Evolutionary conservation across 2,888 invertebrate species (phyloP).

Genomic region (Acheta domesticus): DNA sequence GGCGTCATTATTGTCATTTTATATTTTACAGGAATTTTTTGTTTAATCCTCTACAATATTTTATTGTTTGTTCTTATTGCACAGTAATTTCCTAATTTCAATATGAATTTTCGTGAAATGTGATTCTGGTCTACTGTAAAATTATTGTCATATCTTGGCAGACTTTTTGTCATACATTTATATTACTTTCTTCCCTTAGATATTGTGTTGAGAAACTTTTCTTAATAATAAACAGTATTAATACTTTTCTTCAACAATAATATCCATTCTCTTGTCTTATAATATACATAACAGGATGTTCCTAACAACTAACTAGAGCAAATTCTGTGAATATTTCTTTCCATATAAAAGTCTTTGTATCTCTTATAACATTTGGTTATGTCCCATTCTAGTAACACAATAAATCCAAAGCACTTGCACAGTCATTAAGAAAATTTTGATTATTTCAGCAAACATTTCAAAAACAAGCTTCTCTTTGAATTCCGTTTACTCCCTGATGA

Average conservation of each 20-base stretch:
- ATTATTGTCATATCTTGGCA: conserved; percentile 33
- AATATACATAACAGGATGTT: neutral
- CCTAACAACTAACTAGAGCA: conserved; percentile 12
- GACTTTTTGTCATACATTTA: conserved; percentile 24
- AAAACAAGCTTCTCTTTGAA: no score
- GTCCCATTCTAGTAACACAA: conserved; percentile 4
- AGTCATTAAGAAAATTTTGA: no score
- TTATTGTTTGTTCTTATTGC: no score
- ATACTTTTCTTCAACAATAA: conserved; percentile 21
- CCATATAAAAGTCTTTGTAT: conserved; percentile 9
- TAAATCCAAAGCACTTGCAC: neutral
- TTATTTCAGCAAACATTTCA: no score
- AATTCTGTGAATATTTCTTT: conserved; percentile 1
- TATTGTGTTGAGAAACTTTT: neutral
- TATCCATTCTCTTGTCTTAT: neutral
- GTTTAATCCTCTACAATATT: no score
- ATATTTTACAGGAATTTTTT: conserved; percentile 20
- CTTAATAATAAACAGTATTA: neutral
- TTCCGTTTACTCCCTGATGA: no score
- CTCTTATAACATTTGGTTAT: neutral
- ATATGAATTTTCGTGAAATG: neutral
- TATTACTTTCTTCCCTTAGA: neutral
- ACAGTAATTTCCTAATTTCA: neutral
- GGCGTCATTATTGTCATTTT: conserved; percentile 21
- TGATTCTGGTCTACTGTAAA: conserved; percentile 22